Conservation (phyloP, 2,888 invertebrate genomes). For the Augiades crinisus region DNA sequence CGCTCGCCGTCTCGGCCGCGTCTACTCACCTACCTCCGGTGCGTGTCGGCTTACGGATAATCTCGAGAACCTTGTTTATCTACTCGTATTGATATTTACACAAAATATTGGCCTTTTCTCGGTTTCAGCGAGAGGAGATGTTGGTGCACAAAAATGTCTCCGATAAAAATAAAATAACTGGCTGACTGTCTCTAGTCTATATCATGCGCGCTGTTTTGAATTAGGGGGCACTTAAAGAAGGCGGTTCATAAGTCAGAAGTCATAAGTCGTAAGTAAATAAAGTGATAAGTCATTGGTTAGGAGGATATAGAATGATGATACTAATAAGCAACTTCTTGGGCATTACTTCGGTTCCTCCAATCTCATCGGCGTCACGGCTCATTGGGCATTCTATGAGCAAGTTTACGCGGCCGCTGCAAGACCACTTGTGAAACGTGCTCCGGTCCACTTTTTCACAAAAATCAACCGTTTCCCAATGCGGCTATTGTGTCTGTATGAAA, state of each 20-base stretch:
- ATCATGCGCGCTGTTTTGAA: too few relatives aligned
- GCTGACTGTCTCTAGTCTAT: too few relatives aligned
- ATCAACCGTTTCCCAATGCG: conserved; percentile 9
- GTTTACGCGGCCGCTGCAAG: conserved; percentile 9
- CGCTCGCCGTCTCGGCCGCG: conserved; percentile 52
- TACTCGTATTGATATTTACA: conserved; percentile 8
- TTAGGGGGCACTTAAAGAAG: too few relatives aligned
- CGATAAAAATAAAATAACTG: too few relatives aligned
- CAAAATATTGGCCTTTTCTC: conserved; percentile 7
- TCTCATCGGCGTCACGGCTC: conserved; percentile 11
- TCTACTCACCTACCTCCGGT: conserved; percentile 49
- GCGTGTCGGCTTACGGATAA: conserved; percentile 44
- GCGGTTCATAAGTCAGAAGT: too few relatives aligned
- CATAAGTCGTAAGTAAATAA: too few relatives aligned
- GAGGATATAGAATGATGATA: too few relatives aligned
- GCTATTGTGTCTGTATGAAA: conserved; percentile 5
- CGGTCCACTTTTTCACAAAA: conserved; percentile 20
- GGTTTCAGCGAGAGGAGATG: too few relatives aligned
- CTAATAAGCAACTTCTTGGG: neutral
- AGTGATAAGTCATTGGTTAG: too few relatives aligned
- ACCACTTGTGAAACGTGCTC: conserved; percentile 22
- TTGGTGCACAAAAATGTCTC: too few relatives aligned
- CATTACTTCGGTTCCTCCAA: conserved; percentile 6
- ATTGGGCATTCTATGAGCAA: conserved; percentile 15
- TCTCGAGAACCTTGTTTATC: conserved; percentile 43